Evolutionary conservation across 2,888 invertebrate genomes (phyloP).

Genomic region (Dryadula phaetusa): DNA sequence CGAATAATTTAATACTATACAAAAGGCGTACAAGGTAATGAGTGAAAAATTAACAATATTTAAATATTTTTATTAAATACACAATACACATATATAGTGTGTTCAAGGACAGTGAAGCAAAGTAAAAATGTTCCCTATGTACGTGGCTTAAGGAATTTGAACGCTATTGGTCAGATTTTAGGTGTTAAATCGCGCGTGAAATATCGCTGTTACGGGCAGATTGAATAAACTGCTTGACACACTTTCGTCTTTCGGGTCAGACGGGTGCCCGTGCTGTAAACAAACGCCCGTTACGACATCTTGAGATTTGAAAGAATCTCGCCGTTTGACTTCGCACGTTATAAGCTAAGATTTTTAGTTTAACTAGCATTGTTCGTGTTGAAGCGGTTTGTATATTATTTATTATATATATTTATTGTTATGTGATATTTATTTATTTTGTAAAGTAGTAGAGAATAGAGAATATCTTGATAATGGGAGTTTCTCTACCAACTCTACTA

Average conservation of each 20-base stretch:
- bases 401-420: too few relatives aligned
- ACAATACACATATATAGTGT: constrained; percentile 46
- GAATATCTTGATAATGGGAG: too few relatives aligned
- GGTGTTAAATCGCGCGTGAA: constrained; percentile 58
- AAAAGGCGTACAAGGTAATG: too few relatives aligned
- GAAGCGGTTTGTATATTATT: too few relatives aligned
- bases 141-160: constrained; percentile 49
- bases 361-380: background rate
- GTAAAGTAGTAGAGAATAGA: too few relatives aligned
- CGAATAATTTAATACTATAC: too few relatives aligned
- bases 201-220: constrained; percentile 70
- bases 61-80: constrained; percentile 39
- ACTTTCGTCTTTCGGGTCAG: constrained; percentile 83
- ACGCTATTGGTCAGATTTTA: constrained; percentile 56
- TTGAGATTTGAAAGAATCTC: constrained; percentile 56
- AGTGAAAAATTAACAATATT: background rate
- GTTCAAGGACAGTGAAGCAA: constrained; percentile 77
- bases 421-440: too few relatives aligned
- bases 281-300: constrained; percentile 77
- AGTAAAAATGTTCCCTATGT: constrained; percentile 62
- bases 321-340: constrained; percentile 35
- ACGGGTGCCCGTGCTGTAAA: constrained; percentile 70
- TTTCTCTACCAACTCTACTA: too few relatives aligned
- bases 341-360: constrained; percentile 5
- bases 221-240: constrained; percentile 85